Base-by-base conservation (phyloP, 1,140 invertebrate species). In the Diabrotica virgifera region DNA sequence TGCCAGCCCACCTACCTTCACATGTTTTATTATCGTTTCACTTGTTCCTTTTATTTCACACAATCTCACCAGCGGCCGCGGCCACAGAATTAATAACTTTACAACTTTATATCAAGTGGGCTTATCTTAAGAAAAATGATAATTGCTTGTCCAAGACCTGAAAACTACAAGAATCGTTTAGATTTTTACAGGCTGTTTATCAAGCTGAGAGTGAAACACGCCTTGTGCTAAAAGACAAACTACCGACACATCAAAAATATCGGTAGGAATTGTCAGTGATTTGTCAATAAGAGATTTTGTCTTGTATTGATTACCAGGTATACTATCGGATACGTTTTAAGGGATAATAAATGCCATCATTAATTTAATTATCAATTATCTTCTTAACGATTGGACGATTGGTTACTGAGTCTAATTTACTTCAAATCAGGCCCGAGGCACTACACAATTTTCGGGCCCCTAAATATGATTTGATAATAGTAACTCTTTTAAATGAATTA, bases 11-110 rank as follows among this genome's bases (percentile, higher is more conserved):
- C 60, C 60, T 62, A 62, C 60, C 60, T 63, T 70, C 67, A 55
- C 68, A 68, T 72, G 73, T 74, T 74, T 74, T 75, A 72, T 76
- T 74, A 70, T 73, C 73, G 66, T 67, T 67, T 64, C 67, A 65
- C 65, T 73, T 65, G 67, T 68, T 69, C 65, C 58, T 69, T 66
- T 72, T 74, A 69, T 72, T 74, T 66, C 65, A 72, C 68, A 72
- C 72, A 68, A 57, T 57, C 55, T 57, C 55, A 57, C 24, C 62
- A n/a, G n/a, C n/a, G n/a, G n/a, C n/a, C n/a, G n/a, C n/a, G 65
- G 65, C 53, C 53, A 54, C 4, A 35, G 60, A 59, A 67, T 67
- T 67, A 59, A 62, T 67, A 63, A 61, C 59, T 63, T 67, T 67
- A 67, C 65, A 67, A 67, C 65, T 67, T 63, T 63, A 67, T 67